These are phyloP conservation scores for Sepiola atlantica DNA, from an alignment of 2,888 invertebrate genomes.

Conservation along the genomic window DNA sequence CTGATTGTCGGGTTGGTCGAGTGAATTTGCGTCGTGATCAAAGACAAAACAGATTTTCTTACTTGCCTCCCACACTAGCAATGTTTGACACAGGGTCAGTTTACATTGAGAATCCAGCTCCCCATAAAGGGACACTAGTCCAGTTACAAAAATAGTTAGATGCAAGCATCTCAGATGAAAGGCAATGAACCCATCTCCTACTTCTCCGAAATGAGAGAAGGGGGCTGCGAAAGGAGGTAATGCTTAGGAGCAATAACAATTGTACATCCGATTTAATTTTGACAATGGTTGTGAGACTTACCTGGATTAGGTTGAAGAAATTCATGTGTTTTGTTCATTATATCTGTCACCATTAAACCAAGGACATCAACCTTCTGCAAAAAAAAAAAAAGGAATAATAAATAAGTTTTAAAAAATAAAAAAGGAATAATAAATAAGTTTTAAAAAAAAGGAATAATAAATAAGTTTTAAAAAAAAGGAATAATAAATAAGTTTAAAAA, in stretches of 20 bases:
- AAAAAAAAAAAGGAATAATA: constrained; percentile 41
- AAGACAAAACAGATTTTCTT: too few species aligned
- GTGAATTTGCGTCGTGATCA: too few species aligned
- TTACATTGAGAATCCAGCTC: too few species aligned
- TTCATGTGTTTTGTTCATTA: constrained; percentile 97
- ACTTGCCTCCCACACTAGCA: too few species aligned
- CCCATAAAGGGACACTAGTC: too few species aligned
- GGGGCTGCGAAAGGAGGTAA: too few species aligned
- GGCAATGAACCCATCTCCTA: too few species aligned
- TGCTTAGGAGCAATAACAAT: not conserved
- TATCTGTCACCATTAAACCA: constrained; percentile 95
- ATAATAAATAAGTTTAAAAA: not conserved
- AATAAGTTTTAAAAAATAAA: not conserved
- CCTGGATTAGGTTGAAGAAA: constrained; percentile 98
- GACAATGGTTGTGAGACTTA: constrained; percentile 55
- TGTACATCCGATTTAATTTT: not conserved
- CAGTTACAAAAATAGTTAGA: too few species aligned
- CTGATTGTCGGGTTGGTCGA: too few species aligned
- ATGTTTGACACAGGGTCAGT: too few species aligned
- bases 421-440: not conserved
- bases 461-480: not conserved
- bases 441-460: not conserved
- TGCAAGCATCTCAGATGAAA: too few species aligned
- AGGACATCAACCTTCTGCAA: constrained; percentile 97
- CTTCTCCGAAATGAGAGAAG: too few species aligned